Evolutionary conservation across 2,888 invertebrate species (phyloP).

Genomic region (Cyclophora albipunctata): DNA sequence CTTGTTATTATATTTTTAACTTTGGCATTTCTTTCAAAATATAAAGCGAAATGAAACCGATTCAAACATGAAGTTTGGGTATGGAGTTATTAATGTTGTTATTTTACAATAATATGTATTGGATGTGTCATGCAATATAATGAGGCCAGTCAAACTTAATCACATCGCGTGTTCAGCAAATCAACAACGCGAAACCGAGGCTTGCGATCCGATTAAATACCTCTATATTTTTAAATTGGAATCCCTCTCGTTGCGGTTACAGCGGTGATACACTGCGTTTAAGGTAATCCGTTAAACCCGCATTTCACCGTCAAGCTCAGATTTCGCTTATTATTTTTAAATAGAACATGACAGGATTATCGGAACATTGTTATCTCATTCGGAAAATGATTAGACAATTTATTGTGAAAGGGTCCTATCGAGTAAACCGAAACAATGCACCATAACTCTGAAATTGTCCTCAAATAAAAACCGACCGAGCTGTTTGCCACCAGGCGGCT

Average conservation of each 20-base stretch:
- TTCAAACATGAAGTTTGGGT: too few relatives aligned
- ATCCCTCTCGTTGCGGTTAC: conserved; percentile 30
- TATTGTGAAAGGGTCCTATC: background rate
- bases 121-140: too few relatives aligned
- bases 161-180: conserved; percentile 17
- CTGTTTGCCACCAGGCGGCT: conserved; percentile 23
- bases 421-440: conserved; percentile 7
- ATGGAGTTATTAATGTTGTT: background rate
- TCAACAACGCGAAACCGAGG: conserved; percentile 20
- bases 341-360: background rate
- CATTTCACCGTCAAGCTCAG: conserved; percentile 20
- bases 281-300: conserved; percentile 35
- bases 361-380: background rate
- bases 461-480: conserved; percentile 15
- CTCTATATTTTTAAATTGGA: conserved; percentile 31
- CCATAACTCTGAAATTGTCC: conserved; percentile 10
- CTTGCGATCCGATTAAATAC: conserved; percentile 26
- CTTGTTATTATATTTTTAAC: background rate
- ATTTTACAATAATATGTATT: background rate
- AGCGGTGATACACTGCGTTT: conserved; percentile 35
- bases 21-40: background rate
- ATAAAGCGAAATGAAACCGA: too few relatives aligned
- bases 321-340: conserved; percentile 16
- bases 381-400: background rate
- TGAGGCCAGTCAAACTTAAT: conserved; percentile 20